Percentiles rank a stretch among this genome's conserved stretches.
phyloP scores from a whole-genome alignment of 2,113 vertebrate species.

The Crotalus helleri region DNA sequence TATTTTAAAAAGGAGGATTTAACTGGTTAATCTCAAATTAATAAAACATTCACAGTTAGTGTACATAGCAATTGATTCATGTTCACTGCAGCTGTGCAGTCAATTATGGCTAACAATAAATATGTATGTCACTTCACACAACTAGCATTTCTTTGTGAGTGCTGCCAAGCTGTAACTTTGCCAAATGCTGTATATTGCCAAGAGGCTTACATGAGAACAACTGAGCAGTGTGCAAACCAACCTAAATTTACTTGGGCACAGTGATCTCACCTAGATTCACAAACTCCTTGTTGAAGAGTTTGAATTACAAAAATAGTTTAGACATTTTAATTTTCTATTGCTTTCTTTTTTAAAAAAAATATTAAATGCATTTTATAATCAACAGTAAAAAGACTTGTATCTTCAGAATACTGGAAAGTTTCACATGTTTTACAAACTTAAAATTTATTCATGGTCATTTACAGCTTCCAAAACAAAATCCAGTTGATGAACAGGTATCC shows the following conservation, averaged over 20 bases:
- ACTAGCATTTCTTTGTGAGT: neutral
- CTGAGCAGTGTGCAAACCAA: neutral
- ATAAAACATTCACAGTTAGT: neutral
- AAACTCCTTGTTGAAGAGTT: neutral
- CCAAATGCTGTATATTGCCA: neutral
- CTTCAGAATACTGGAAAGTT: constrained; percentile 35
- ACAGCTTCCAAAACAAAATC: constrained; percentile 42
- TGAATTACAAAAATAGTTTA: neutral
- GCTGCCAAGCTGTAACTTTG: neutral
- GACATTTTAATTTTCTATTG: constrained; percentile 12
- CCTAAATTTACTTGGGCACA: neutral
- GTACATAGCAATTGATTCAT: neutral
- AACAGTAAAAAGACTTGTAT: constrained; percentile 37
- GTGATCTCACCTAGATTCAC: neutral
- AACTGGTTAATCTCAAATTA: neutral
- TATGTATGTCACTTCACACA: neutral
- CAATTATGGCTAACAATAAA: neutral
- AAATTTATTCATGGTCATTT: constrained; percentile 27
- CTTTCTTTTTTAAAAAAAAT: constrained; percentile 46
- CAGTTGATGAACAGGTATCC: neutral
- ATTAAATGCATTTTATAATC: constrained; percentile 30
- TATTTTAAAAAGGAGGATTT: neutral
- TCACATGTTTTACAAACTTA: constrained; percentile 27
- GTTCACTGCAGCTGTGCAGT: neutral
- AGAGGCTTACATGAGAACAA: neutral